Evolutionary conservation across 2,797 vertebrate species (phyloP).

Genomic region (Ctenochaetus hawaiiensis): DNA sequence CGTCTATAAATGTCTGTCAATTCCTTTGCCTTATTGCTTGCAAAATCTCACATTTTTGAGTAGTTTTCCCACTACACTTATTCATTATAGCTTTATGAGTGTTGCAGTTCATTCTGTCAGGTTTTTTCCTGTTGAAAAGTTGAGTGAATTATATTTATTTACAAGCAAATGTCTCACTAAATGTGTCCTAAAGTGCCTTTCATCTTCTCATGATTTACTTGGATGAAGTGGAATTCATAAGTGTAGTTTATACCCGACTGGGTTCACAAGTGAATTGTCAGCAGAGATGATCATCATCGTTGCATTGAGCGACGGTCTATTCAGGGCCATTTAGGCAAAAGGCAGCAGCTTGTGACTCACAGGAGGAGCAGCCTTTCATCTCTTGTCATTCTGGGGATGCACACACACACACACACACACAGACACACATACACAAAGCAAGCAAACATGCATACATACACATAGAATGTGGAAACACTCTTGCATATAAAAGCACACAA

Average conservation of each 20-base stretch:
- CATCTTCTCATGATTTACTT: constrained; percentile 16
- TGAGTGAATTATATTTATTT: neutral
- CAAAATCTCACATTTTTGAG: neutral
- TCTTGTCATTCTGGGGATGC: constrained; percentile 22
- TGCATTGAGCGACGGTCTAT: constrained; percentile 28
- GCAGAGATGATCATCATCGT: constrained; percentile 36
- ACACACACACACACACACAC: constrained; percentile 6
- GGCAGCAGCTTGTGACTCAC: constrained; percentile 51
- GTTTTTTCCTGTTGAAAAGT: neutral
- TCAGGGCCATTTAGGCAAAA: constrained; percentile 50
- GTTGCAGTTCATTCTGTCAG: neutral
- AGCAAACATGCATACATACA: constrained; percentile 2
- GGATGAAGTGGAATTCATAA: neutral
- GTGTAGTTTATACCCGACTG: neutral
- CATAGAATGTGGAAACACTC: constrained; percentile 11
- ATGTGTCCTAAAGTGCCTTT: constrained; percentile 22
- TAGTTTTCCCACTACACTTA: neutral
- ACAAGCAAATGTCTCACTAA: neutral
- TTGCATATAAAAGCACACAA: neutral
- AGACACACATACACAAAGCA: constrained; percentile 3
- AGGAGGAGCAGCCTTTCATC: constrained; percentile 64
- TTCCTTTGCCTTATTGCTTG: neutral
- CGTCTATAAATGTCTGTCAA: neutral
- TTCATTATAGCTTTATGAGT: neutral
- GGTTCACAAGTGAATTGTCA: constrained; percentile 23